Conservation (phyloP, 2,888 invertebrate genomes). For the Tromatobia lineatoria region DNA sequence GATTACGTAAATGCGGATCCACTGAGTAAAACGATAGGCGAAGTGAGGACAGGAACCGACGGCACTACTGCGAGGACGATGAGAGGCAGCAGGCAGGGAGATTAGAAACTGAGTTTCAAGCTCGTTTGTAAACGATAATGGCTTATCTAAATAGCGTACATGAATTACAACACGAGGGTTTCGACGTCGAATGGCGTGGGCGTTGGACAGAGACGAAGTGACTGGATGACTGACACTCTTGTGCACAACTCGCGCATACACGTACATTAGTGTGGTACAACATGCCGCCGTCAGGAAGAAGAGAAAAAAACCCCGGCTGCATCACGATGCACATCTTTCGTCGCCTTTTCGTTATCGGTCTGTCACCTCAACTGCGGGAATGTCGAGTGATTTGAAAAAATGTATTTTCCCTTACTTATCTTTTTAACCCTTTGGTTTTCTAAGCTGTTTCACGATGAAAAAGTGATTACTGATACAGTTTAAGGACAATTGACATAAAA, state of each 20-base stretch:
- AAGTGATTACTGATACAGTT: background rate
- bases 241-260: slow-evolving; percentile 36
- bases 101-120: slow-evolving; percentile 73
- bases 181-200: slow-evolving; percentile 62
- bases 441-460: background rate
- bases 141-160: slow-evolving; percentile 79
- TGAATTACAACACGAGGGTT: slow-evolving; percentile 79
- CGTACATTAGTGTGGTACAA: slow-evolving; percentile 22
- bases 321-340: slow-evolving; percentile 31
- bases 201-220: slow-evolving; percentile 48
- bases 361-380: slow-evolving; percentile 1
- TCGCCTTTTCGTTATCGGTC: slow-evolving; percentile 18
- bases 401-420: slow-evolving; percentile 18
- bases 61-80: slow-evolving; percentile 34
- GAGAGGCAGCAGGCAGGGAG: slow-evolving; percentile 60
- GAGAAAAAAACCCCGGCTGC: background rate
- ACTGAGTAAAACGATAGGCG: slow-evolving; percentile 44
- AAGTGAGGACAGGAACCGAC: slow-evolving; percentile 54
- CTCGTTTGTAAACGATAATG: slow-evolving; percentile 78
- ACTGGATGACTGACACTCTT: slow-evolving; percentile 63
- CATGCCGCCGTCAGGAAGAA: slow-evolving; percentile 14
- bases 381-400: slow-evolving; percentile 22
- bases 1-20: slow-evolving; percentile 75
- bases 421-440: slow-evolving; percentile 6
- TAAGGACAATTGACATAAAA: background rate